Percentiles rank a stretch among this genome's conserved stretches.
Evolutionary conservation across 2,888 invertebrate genomes (phyloP).

Genomic region (Caenorhabditis japonica): DNA sequence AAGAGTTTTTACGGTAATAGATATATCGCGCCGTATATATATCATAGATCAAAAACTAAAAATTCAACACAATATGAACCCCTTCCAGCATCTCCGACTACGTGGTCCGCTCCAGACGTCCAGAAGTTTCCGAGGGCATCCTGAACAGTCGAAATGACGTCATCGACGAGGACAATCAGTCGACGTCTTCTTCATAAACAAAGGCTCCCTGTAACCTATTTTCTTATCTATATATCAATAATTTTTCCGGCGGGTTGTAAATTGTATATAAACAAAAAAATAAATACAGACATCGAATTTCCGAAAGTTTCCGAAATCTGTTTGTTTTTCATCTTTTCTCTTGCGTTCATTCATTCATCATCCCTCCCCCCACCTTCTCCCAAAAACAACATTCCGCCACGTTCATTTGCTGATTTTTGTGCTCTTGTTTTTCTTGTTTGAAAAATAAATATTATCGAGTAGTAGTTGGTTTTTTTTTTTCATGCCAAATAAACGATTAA

Average conservation of each 20-base stretch:
- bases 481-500: too few species aligned
- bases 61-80: too few species aligned
- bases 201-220: not conserved
- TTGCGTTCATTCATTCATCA: not conserved
- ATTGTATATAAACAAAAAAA: not conserved
- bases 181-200: not conserved
- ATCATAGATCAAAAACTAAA: too few species aligned
- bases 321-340: not conserved
- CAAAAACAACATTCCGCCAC: too few species aligned
- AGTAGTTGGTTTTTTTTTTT: too few species aligned
- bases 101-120: conserved; percentile 23
- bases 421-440: too few species aligned
- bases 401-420: too few species aligned
- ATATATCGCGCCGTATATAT: too few species aligned
- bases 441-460: too few species aligned
- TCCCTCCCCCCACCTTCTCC: not conserved
- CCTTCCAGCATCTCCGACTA: conserved; percentile 27
- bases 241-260: not conserved
- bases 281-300: not conserved
- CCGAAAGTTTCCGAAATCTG: not conserved
- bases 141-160: conserved; percentile 52
- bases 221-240: not conserved
- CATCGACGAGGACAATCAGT: conserved; percentile 24
- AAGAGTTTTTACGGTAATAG: too few species aligned
- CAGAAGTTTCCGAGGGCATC: conserved; percentile 38